These are phyloP conservation scores for Danio jaintianensis DNA, from an alignment of 2,797 vertebrate genomes.

Conservation along the genomic window DNA sequence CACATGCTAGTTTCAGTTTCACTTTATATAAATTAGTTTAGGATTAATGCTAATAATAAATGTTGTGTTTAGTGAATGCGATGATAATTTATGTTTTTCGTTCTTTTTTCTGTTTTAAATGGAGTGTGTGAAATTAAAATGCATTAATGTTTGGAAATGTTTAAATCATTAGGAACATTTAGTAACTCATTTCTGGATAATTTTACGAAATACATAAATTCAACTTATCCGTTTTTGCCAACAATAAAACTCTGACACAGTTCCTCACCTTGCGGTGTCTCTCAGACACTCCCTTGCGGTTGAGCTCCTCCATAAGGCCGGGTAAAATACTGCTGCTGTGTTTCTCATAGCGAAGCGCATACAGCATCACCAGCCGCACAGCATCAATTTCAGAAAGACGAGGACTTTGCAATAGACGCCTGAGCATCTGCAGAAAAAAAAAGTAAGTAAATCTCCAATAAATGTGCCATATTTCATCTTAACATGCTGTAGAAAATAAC, in stretches of 20 bases:
- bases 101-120: no score
- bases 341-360: constrained; percentile 91
- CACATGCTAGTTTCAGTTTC: no score
- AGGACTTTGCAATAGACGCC: constrained; percentile 88
- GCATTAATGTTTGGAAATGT: no score
- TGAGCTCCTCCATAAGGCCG: constrained; percentile 85
- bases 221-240: no score
- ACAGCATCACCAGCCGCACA: constrained; percentile 90
- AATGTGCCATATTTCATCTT: background rate
- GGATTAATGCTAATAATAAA: no score
- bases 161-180: no score
- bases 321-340: constrained; percentile 89
- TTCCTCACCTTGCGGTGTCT: constrained; percentile 76
- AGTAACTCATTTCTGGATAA: no score
- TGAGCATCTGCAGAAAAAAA: constrained; percentile 80
- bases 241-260: background rate
- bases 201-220: no score
- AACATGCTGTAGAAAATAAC: background rate
- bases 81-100: no score
- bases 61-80: no score
- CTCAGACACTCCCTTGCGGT: constrained; percentile 82
- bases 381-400: constrained; percentile 86
- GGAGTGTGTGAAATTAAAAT: no score
- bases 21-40: no score
- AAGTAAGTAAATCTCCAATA: background rate